These are phyloP conservation scores for Lydus trimaculatus DNA, from an alignment of 2,888 invertebrate genomes.

Conservation along the genomic window DNA sequence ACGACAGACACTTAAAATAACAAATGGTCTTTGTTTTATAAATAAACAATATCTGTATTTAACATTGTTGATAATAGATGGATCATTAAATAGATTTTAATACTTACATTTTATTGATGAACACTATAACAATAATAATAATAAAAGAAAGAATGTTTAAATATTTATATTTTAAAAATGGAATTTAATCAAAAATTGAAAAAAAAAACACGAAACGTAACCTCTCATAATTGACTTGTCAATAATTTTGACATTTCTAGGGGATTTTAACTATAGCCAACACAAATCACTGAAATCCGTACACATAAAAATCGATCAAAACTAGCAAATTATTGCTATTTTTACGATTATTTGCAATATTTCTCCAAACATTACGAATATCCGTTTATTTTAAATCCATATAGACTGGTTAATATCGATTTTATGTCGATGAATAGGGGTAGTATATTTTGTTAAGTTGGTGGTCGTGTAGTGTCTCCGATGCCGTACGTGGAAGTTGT, in stretches of 20 bases:
- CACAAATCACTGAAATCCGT: no score
- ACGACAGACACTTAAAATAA: constrained; percentile 32
- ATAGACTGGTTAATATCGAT: no score
- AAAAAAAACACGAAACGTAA: neutral
- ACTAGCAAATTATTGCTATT: no score
- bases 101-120: neutral
- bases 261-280: no score
- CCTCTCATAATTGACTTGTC: neutral
- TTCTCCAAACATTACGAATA: no score
- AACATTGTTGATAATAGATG: neutral
- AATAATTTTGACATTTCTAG: neutral
- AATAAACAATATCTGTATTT: constrained; percentile 13
- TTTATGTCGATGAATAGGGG: neutral
- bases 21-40: constrained; percentile 28
- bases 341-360: no score
- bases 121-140: neutral
- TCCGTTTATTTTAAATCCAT: no score
- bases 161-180: neutral
- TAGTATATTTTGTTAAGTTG: neutral
- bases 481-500: constrained; percentile 4
- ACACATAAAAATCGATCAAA: no score
- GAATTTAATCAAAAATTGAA: neutral
- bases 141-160: neutral
- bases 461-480: neutral
- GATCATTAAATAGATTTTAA: neutral